Conservation (phyloP, 2,888 invertebrate species). For the Biston betularia region DNA sequence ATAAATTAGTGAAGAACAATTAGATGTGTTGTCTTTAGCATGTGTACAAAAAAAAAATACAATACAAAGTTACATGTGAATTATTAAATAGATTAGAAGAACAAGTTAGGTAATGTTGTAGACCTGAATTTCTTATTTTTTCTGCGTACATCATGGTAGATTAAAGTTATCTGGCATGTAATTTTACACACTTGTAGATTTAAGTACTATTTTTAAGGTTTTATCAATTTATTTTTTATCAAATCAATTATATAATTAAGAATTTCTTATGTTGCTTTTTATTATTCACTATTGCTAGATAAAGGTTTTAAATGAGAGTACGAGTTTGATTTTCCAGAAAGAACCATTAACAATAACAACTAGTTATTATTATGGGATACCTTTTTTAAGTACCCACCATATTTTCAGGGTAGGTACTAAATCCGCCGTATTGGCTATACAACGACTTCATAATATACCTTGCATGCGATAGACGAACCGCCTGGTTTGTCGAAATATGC, state of each 20-base stretch:
- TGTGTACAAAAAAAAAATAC: constrained; percentile 8
- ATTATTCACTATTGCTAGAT: constrained; percentile 33
- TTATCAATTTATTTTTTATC: constrained; percentile 45
- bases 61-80: neutral
- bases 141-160: constrained; percentile 11
- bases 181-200: constrained; percentile 39
- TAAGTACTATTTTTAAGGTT: constrained; percentile 48
- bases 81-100: constrained; percentile 10
- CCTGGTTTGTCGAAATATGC: too few relatives aligned
- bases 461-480: too few relatives aligned
- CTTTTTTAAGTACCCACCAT: too few relatives aligned
- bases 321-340: constrained; percentile 1
- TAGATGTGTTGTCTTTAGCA: constrained; percentile 14
- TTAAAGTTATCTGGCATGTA: constrained; percentile 28
- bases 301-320: constrained; percentile 20
- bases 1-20: constrained; percentile 15
- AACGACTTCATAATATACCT: too few relatives aligned
- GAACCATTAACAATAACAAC: neutral
- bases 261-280: constrained; percentile 37
- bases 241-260: constrained; percentile 39
- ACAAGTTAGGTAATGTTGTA: constrained; percentile 15
- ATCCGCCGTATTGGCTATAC: too few relatives aligned
- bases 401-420: too few relatives aligned
- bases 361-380: too few relatives aligned
- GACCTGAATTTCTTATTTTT: constrained; percentile 20